Evolutionary conservation across 2,113 vertebrate genomes (phyloP), one percentile per base, ranked within the genome.

Genomic region (Rhizomys pruinosus): DNA sequence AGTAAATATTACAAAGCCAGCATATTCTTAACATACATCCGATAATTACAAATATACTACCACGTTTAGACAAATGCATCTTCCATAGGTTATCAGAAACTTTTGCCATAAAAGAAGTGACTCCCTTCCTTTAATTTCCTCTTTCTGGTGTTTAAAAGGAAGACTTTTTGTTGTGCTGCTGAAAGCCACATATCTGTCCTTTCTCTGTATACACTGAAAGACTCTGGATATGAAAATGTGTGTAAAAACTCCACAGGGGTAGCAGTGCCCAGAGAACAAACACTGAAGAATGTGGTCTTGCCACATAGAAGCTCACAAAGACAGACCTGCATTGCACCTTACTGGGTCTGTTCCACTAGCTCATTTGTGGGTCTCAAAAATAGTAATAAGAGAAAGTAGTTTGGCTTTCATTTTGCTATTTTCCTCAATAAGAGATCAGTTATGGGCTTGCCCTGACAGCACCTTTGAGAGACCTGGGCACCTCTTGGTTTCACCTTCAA

Each of bases 101-200:
- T 44, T 92, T 64, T 74, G 25, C 13, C 68, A 61, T 66, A 19
- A 20, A 89, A 55, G 32, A 92, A 68, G 27, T 76, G 82, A 90
- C 59, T 61, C 3, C 3, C 32, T 71, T 69, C 37, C 52, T 32
- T 94, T 94, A 78, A 89, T 85, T 85, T 93, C 78, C 64, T 88
- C 20, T 78, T 61, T 87, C 42, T 47, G 13, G 34, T 52, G 5
- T n/a, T 86, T n/a, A 22, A 59, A 85, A 34, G 10, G 16, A 92
- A 92, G 32, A 1, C 37, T 42, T 82, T 88, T 78, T 57, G 39
- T 42, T 79, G 22, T 37, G 42, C 17, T 81, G 5, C 27, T 88
- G 20, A 85, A 29, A 22, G 13, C 64, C 71, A 52, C 27, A 34
- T 81, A 27, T 39, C 74, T 73, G 42, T 59, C 61, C 2, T 42